These are phyloP conservation scores for Sthenelais limicola DNA, from an alignment of 2,888 invertebrate species.

Conservation along the genomic window DNA sequence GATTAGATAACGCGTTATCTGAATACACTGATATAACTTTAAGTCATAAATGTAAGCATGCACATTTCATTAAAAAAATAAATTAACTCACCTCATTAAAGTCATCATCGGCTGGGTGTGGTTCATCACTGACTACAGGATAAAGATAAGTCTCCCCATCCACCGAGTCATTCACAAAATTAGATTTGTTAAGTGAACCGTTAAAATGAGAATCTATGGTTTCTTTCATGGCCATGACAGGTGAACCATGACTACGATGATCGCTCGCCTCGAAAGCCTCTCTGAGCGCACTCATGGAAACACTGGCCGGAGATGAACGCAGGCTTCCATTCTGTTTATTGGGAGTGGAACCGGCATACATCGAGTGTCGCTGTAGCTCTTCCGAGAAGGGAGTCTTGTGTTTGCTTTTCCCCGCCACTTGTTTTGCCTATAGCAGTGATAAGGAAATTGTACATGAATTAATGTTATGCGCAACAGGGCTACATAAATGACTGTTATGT, in stretches of 20 bases:
- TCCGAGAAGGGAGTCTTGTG: constrained; percentile 54
- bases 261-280: constrained; percentile 41
- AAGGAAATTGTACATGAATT: neutral
- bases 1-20: too few species aligned
- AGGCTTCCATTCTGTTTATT: constrained; percentile 6
- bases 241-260: constrained; percentile 58
- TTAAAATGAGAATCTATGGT: constrained; percentile 65
- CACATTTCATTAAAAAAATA: neutral
- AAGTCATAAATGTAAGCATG: too few species aligned
- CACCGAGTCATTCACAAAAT: neutral
- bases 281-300: constrained; percentile 35
- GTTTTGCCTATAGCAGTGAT: constrained; percentile 62
- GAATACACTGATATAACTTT: too few species aligned
- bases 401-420: constrained; percentile 59
- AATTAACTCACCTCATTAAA: neutral
- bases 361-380: constrained; percentile 42
- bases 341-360: constrained; percentile 41
- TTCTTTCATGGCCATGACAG: constrained; percentile 69
- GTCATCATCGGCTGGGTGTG: constrained; percentile 21
- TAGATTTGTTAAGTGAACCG: constrained; percentile 12
- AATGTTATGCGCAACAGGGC: too few species aligned
- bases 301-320: constrained; percentile 8
- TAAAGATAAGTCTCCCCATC: constrained; percentile 45
- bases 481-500: too few species aligned
- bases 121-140: constrained; percentile 18